These are phyloP conservation scores for Sebastes steindachneri DNA, from an alignment of 2,797 vertebrate species.

Conservation along the genomic window DNA sequence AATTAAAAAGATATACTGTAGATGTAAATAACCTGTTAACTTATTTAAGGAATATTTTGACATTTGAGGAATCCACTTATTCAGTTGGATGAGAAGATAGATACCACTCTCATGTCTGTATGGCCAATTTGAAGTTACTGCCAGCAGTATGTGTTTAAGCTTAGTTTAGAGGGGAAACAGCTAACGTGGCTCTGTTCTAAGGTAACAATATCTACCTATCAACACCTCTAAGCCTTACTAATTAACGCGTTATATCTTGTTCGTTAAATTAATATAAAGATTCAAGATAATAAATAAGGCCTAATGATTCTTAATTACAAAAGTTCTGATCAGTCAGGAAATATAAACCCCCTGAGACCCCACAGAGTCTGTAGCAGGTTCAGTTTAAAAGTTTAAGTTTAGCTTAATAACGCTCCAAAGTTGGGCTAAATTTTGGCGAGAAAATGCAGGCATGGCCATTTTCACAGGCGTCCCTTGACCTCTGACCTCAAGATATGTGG, in stretches of 20 bases:
- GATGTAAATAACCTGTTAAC: background rate
- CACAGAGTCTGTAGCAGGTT: too few species aligned
- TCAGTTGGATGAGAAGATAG: background rate
- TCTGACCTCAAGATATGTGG: too few species aligned
- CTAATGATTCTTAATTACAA: too few species aligned
- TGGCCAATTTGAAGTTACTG: background rate
- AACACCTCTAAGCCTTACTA: background rate
- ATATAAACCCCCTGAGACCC: too few species aligned
- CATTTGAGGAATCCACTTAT: background rate
- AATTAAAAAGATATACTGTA: constrained; percentile 11
- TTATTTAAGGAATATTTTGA: background rate
- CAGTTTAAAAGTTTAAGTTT: too few species aligned
- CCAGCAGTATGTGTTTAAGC: background rate
- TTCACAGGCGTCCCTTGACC: too few species aligned
- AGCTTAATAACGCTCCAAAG: too few species aligned
- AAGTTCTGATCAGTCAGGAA: too few species aligned
- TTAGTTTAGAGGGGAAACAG: background rate
- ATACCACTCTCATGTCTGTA: background rate
- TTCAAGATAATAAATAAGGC: too few species aligned
- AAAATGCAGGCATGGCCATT: too few species aligned
- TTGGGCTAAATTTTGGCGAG: too few species aligned
- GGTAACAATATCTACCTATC: background rate
- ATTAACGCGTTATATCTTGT: background rate
- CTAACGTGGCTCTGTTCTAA: background rate
- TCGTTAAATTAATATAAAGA: background rate